Base-by-base conservation (phyloP, 2,113 vertebrate genomes). In the Plotosus lineatus region DNA sequence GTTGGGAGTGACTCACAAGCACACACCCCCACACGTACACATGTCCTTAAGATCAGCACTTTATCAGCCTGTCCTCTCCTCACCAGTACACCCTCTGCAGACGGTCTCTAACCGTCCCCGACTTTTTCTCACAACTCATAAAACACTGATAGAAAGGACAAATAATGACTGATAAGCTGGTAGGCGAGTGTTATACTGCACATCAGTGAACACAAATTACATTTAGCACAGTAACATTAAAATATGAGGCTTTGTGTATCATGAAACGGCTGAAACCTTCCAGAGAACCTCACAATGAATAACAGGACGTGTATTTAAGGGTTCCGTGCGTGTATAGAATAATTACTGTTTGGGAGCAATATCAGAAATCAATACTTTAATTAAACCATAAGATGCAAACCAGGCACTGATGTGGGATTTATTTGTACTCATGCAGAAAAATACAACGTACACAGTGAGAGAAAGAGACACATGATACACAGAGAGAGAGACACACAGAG, bases 21-120 rank as follows among this genome's bases (percentile, higher is more conserved):
- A 78, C 81, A 56, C 77, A 72, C 42, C 68, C 3, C 69, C 68
- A 19, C 75, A 44, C 51, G 44, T 83, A 82, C 79, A 71, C 61
- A 53, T 33, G 79, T 89, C 87, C 86, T 82, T 65, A 66, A 61
- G 86, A 86, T 89, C 90, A 90, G 88, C 88, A 90, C 77, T 90
- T 91, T 89, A 33, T 80, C n/a, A 38, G 61, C 55, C 88, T 86
- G 85, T 85, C 89, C 85, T 50, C 85, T 53, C 50, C 7, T 86
- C 86, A 77, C 85, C 80, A 17, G 81, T 56, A 55, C 42, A 11
- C 68, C 42, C 75, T 73, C 50, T 26, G 28, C 63, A 75, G 73
- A 81, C 74, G 75, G 72, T 81, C 83, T 79, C 72, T 38, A 85
- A 51, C 50, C 4, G 82, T 74, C 77, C 74, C 73, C 75, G 53